Evolutionary conservation across 2,888 invertebrate species (phyloP), one percentile per base, ranked within the genome.

Genomic region (Trileptium ribeirensis): DNA sequence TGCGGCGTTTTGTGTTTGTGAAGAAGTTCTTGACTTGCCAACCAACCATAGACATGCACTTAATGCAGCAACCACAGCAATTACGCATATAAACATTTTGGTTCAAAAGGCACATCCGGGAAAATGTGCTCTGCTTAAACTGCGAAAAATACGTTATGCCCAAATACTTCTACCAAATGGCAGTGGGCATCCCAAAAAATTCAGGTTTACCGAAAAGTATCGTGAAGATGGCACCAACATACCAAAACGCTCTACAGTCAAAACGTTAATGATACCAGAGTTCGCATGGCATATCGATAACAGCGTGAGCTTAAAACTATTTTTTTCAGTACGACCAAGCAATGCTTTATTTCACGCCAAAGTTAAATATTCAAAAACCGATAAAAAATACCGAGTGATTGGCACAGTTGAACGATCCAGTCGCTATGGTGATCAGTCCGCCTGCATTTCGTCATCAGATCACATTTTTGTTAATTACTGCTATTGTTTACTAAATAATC

Each of bases 1-100:
- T 1, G 79, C 40, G 2, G 67, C 40, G n/a, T 37, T 31, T 79
- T 79, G 79, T 67, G 70, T 67, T 3, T 79, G 79, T 67, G n/a
- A n/a, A 77, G 51, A 51, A 51, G 24, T 51, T 8, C 8, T 51
- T 24, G 24, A 51, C 24, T 15, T 51, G 24, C 51, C 51, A 51
- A 8, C 24, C 8, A 51, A 51, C 51, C 8, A 51, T 24, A 24
- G 24, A 8, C 8, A 51, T 24, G 51, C 51, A 51, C 8, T 51
- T 51, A 15, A 8, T 15, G 51, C 51, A 15, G 51, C 51, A 51
- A 51, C 8, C 8, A 15, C 24, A 15, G 51, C 51, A 51, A 51
- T 24, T 24, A 24, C 8, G 24, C 51, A 51, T 8, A 51, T 51
- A 8, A 51, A 51, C 24, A 51, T 15, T 24, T 15, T 51, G 24